Conservation (phyloP, 2,797 vertebrate genomes). For the Platalea minor region DNA sequence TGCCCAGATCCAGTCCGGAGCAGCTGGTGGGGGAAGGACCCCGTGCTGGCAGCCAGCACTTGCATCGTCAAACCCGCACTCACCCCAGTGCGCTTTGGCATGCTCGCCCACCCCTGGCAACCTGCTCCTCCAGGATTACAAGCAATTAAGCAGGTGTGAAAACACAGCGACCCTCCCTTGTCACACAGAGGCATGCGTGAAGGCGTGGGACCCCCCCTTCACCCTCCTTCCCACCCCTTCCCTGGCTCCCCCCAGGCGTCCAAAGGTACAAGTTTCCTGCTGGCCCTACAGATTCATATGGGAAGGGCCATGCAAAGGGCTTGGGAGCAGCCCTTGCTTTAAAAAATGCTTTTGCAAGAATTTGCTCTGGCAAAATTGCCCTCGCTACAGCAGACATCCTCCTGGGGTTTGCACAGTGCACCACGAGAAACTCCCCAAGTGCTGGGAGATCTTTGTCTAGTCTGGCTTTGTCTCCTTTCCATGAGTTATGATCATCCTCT, state of each 20-base stretch:
- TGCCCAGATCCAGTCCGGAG: background rate
- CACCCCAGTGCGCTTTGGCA: background rate
- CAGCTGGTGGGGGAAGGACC: background rate
- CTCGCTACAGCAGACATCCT: background rate
- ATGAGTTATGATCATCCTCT: background rate
- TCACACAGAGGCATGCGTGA: background rate
- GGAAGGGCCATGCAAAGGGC: background rate
- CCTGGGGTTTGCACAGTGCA: background rate
- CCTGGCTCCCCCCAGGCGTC: background rate
- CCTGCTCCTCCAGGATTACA: background rate
- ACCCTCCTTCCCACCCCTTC: background rate
- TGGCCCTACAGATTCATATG: fast-evolving
- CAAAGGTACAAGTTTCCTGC: background rate
- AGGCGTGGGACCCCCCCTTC: background rate
- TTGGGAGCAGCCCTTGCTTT: background rate
- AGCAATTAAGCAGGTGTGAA: background rate
- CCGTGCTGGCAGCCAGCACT: background rate
- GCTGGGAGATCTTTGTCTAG: background rate
- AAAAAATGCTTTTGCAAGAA: background rate
- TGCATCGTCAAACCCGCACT: background rate
- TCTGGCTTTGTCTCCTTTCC: background rate
- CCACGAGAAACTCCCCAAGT: fast-evolving
- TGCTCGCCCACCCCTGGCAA: fast-evolving
- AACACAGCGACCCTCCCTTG: background rate
- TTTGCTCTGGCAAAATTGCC: background rate